These are phyloP conservation scores for Karalla daura DNA, from an alignment of 2,797 vertebrate species.

Conservation along the genomic window DNA sequence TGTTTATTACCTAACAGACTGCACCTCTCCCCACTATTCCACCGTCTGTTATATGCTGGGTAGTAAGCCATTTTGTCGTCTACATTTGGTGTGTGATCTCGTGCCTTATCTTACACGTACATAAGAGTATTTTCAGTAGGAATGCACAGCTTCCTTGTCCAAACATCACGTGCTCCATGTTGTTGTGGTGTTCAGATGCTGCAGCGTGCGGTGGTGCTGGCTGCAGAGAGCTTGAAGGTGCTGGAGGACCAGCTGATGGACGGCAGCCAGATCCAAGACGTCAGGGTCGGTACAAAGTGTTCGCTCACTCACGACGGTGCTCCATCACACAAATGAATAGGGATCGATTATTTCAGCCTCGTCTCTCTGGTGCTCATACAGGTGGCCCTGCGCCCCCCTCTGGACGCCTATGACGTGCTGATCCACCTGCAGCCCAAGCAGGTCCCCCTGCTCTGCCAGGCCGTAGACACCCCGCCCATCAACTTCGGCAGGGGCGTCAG, in stretches of 20 bases:
- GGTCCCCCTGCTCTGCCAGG: constrained; percentile 88
- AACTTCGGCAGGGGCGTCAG: constrained; percentile 83
- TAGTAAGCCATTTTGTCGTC: no score
- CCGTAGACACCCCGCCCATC: constrained; percentile 84
- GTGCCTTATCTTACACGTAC: not conserved
- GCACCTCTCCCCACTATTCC: not conserved
- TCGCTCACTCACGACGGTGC: not conserved
- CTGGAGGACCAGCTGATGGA: constrained; percentile 90
- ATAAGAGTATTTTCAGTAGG: not conserved
- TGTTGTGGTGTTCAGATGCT: constrained; percentile 84
- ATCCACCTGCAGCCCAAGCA: constrained; percentile 90
- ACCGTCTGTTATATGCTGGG: no score
- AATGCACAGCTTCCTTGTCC: not conserved
- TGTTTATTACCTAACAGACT: not conserved
- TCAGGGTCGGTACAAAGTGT: constrained; percentile 84
- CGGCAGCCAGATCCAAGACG: constrained; percentile 82
- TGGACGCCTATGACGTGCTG: constrained; percentile 92
- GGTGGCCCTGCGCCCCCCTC: constrained; percentile 91
- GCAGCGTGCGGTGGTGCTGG: constrained; percentile 88
- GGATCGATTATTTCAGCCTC: not conserved
- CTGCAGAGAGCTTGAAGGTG: constrained; percentile 86
- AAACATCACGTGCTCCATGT: not conserved
- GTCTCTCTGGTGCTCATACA: constrained; percentile 53
- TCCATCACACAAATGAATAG: not conserved
- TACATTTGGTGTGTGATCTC: no score